A percentile compares a stretch with the other conserved stretches of the same genome.
phyloP scores from a whole-genome alignment of 2,113 vertebrate genomes.

The Nicator chloris region DNA sequence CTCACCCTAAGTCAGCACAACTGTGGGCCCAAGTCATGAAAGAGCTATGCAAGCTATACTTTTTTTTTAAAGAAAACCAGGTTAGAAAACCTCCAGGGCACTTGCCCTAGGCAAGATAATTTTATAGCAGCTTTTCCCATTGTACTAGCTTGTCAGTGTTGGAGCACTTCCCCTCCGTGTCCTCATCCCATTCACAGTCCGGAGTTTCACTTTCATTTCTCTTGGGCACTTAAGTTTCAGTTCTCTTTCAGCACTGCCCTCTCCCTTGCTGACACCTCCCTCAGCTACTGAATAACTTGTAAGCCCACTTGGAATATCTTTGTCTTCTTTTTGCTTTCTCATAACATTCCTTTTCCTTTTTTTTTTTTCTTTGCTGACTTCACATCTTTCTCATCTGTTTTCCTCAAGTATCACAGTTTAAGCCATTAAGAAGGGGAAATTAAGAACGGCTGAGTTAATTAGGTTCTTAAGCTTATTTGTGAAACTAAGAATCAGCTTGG shows the following conservation, averaged over 20 bases:
- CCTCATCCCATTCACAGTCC: not conserved
- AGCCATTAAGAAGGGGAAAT: not conserved
- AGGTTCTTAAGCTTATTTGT: not conserved
- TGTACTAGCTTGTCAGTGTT: not conserved
- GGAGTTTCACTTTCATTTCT: slow-evolving; percentile 72
- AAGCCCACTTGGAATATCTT: not conserved
- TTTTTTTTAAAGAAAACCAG: not conserved
- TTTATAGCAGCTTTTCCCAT: not conserved
- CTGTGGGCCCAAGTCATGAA: not conserved
- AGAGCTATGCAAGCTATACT: not conserved
- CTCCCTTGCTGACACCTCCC: not conserved
- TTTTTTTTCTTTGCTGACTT: not conserved
- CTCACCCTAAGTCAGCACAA: not conserved
- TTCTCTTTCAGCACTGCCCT: not conserved
- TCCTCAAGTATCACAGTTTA: not conserved
- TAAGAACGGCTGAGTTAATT: not conserved
- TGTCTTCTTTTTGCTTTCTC: not conserved
- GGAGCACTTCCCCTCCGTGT: not conserved
- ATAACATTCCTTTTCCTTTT: not conserved
- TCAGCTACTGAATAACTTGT: not conserved
- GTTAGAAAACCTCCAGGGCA: not conserved
- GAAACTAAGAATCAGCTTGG: not conserved
- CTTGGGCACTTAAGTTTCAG: slow-evolving; percentile 36
- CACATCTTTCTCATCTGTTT: not conserved
- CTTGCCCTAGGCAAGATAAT: not conserved